Conservation (phyloP, 2,888 invertebrate species). For the Andrena dorsata region DNA sequence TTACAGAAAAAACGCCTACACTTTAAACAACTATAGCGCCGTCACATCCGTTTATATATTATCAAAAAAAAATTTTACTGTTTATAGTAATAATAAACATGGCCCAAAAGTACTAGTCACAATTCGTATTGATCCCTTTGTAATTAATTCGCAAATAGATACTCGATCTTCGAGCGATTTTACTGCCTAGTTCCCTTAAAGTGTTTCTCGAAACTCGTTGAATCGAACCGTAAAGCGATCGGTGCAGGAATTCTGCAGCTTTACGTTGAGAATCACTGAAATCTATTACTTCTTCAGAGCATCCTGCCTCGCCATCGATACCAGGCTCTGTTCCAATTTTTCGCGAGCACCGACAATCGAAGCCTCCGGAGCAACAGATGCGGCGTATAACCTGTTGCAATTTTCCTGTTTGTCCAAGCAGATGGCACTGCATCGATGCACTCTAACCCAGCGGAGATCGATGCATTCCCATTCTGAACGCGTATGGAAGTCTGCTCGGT, state of each 20-base stretch:
- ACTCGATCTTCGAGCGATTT: too few species aligned
- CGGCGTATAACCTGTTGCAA: slow-evolving; percentile 58
- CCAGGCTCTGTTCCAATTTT: slow-evolving; percentile 2
- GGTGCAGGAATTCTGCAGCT: background rate
- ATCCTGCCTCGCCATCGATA: background rate
- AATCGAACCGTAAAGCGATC: background rate
- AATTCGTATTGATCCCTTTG: too few species aligned
- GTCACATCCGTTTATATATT: too few species aligned
- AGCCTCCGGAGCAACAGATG: slow-evolving; percentile 49
- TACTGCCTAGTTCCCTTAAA: too few species aligned
- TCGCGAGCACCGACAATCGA: slow-evolving; percentile 10
- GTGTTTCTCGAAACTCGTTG: too few species aligned
- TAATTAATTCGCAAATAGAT: too few species aligned
- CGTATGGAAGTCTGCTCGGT: background rate
- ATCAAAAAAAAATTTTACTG: too few species aligned
- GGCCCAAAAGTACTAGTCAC: too few species aligned
- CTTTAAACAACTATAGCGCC: too few species aligned
- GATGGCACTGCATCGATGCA: background rate
- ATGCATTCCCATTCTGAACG: background rate
- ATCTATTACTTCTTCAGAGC: background rate
- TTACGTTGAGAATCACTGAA: background rate
- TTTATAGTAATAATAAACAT: too few species aligned
- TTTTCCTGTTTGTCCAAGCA: slow-evolving; percentile 20
- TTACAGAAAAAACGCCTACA: too few species aligned
- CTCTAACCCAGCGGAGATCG: background rate